Conservation (phyloP, 1,140 invertebrate species). For the Drosophila varians region DNA sequence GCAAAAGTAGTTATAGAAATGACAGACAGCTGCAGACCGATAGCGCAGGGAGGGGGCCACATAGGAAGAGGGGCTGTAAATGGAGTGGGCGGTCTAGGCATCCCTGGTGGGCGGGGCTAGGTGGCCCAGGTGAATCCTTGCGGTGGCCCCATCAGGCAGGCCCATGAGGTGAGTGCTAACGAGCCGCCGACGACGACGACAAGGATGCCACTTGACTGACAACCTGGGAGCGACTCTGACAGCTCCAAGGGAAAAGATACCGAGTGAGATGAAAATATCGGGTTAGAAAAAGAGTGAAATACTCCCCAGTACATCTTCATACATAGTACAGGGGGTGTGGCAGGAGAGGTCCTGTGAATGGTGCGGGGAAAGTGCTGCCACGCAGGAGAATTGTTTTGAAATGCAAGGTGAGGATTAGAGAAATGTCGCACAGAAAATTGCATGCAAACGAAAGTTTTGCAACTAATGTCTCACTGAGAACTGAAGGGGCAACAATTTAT, state of each 20-base stretch:
- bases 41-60: neutral
- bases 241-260: constrained; percentile 15
- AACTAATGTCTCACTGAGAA: constrained; percentile 44
- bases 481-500: constrained; percentile 28
- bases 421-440: constrained; percentile 61
- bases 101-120: neutral
- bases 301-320: constrained; percentile 14
- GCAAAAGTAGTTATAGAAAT: constrained; percentile 81
- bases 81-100: neutral
- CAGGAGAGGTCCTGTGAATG: too few relatives aligned
- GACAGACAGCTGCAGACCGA: constrained; percentile 63
- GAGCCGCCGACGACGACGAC: constrained; percentile 56
- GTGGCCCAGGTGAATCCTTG: constrained; percentile 22
- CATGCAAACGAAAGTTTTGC: constrained; percentile 66
- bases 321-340: neutral
- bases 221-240: constrained; percentile 52
- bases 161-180: constrained; percentile 67
- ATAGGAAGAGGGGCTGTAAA: neutral
- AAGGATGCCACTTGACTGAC: constrained; percentile 74
- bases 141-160: constrained; percentile 28
- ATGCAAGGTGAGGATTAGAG: constrained; percentile 75
- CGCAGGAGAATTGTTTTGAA: constrained; percentile 71
- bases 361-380: constrained; percentile 4
- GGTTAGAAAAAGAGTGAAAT: constrained; percentile 1
- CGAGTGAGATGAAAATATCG: constrained; percentile 4